Base-by-base conservation (phyloP, 2,888 invertebrate genomes). In the Plagiodera versicolora region DNA sequence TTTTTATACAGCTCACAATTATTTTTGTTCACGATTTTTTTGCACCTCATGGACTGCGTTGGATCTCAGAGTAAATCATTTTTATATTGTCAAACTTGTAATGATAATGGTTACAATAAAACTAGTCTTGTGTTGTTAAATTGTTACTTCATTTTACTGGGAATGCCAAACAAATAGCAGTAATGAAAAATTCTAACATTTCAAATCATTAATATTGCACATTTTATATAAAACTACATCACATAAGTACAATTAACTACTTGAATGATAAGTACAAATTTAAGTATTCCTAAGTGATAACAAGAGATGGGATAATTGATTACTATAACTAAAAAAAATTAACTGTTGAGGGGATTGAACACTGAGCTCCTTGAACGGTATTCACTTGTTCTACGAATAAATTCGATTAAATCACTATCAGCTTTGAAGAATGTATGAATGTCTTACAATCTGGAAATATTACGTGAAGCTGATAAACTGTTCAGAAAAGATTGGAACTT, bases 51-150 rank as follows among this genome's bases (percentile, higher is more conserved):
- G 57, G 61, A 67, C 68, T 66, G 66, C 60, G 61, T 66, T 61
- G 57, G 63, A 65, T 66, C 65, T 64, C 65, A 64, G 39, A 65
- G 63, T 59, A 63, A 67, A 49, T 63, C 60, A 61, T 69, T 69
- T 69, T 69, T 67, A 69, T 67, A 69, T 69, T 69, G 66, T 67
- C 64, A 67, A 67, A 66, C 66, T 64, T 70, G 64, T 73, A 72
- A 39, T 71, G 70, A 71, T 69, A 72, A 71, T 69, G 72, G 68
- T 71, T 72, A 72, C 65, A 73, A 74, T 72, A 74, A 74, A 70
- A 70, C 74, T 74, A 74, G 74, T 74, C 75, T 72, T 75, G 75
- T 75, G 75, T 74, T 75, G 74, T 75, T 75, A 70, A 64, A 47
- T 60, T 10, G 10, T 58, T 60, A 50, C 60, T 60, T n/a, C 24